Evolutionary conservation across 2,113 vertebrate species (phyloP).

Genomic region (Podarcis muralis): DNA sequence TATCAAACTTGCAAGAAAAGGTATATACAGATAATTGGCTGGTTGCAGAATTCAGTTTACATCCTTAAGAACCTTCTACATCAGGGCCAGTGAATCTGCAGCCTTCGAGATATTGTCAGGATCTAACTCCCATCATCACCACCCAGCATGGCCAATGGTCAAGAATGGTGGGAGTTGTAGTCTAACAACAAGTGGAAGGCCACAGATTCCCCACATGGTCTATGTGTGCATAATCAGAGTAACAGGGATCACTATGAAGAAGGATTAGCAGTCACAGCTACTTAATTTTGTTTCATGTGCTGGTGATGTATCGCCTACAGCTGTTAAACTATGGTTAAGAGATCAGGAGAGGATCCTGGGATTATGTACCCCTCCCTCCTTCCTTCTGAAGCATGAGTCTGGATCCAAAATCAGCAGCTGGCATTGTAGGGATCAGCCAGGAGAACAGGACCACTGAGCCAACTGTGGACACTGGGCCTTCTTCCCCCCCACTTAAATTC

Average conservation of each 20-base stretch:
- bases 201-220: constrained; percentile 22
- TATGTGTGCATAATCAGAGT: constrained; percentile 43
- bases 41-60: constrained; percentile 28
- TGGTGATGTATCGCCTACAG: background rate
- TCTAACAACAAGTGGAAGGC: too few species aligned
- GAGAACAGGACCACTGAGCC: background rate
- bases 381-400: background rate
- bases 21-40: constrained; percentile 45
- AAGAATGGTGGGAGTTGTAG: too few species aligned
- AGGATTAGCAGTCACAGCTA: constrained; percentile 16
- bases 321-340: background rate
- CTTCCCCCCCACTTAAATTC: background rate
- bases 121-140: too few species aligned
- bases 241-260: constrained; percentile 30
- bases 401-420: background rate
- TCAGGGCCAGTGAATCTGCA: too few species aligned
- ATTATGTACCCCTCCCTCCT: background rate
- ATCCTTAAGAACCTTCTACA: constrained; percentile 33
- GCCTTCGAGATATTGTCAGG: too few species aligned
- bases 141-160: too few species aligned
- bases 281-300: background rate
- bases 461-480: background rate
- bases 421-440: background rate
- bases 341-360: background rate
- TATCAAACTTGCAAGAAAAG: constrained; percentile 45